Evolutionary conservation across 1,140 invertebrate genomes (phyloP), one percentile per base, ranked within the genome.

Genomic region (Drosophila guanche): DNA sequence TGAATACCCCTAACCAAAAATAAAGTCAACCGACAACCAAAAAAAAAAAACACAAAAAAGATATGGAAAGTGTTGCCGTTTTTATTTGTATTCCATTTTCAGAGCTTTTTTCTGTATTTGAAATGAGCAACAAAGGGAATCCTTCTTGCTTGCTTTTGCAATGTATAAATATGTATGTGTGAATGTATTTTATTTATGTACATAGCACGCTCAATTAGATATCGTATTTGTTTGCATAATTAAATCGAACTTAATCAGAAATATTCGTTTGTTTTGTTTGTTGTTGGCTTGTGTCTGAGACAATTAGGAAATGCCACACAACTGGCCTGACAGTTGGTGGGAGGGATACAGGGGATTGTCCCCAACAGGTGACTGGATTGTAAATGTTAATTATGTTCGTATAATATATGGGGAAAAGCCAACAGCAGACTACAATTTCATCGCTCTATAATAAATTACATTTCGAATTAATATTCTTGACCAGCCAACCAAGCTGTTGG

Each of bases 21-120:
- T 29, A 25, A 25, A 27, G 33, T 33, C 29, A 33, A 33, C 27
- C 27, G 27, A 29, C 27, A 33, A 27, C 20, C 45, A 16, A 48
- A 46, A 54, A 53, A 46, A 68, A 33, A 12, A 16, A 37, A 20
- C 16, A 1, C 16, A 20, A 68, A 45, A 59, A 68, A 48, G 56
- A 68, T 68, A 69, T 68, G 20, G 50, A 37, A 69, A 69, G 63
- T 69, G 66, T 68, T 69, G 62, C 68, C 43, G 66, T 48, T 68
- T 69, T 69, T 69, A 69, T 69, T 69, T 68, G 65, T 41, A 56
- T 48, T 55, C 51, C 62, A 50, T 56, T 68, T 67, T n/a, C 23
- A 62, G 47, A 37, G 33, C 12, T 37, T 37, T 37, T 37, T 23
- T 54, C 23, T 8, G 43, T 48, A 50, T 67, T 55, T 48, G 16